These are phyloP conservation scores for Chanos chanos DNA, from an alignment of 2,797 vertebrate species.

Conservation along the genomic window DNA sequence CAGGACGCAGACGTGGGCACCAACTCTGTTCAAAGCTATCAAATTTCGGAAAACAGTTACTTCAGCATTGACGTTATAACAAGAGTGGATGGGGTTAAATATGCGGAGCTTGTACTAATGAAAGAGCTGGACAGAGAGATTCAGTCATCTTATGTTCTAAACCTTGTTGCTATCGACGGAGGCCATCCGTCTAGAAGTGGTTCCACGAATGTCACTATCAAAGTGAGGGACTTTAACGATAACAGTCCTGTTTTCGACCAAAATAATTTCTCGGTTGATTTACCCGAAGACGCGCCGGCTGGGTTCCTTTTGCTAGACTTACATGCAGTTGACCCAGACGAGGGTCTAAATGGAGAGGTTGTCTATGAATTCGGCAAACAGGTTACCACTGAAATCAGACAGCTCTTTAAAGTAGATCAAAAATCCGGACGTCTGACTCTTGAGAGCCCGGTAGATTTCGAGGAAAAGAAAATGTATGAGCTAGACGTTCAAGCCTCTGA, in stretches of 20 bases:
- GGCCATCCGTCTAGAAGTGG: conserved; percentile 79
- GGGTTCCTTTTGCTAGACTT: conserved; percentile 82
- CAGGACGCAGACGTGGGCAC: conserved; percentile 86
- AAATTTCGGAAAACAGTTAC: conserved; percentile 86
- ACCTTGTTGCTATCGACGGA: conserved; percentile 87
- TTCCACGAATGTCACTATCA: conserved; percentile 80
- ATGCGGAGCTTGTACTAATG: conserved; percentile 90
- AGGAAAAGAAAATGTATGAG: conserved; percentile 87
- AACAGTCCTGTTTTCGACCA: conserved; percentile 89
- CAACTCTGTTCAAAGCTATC: conserved; percentile 90
- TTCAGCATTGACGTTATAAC: conserved; percentile 90
- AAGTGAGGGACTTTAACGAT: conserved; percentile 91
- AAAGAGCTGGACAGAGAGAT: conserved; percentile 89
- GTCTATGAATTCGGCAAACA: conserved; percentile 82
- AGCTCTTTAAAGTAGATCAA: conserved; percentile 83
- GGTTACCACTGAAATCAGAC: conserved; percentile 77
- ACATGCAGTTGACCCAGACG: conserved; percentile 81
- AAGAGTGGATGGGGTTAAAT: conserved; percentile 91
- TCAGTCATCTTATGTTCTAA: conserved; percentile 80
- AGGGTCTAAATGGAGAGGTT: conserved; percentile 87
- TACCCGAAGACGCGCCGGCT: conserved; percentile 82
- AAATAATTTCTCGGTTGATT: conserved; percentile 77
- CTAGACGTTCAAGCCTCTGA: conserved; percentile 88
- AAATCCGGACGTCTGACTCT: conserved; percentile 81
- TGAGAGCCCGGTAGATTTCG: conserved; percentile 83